Evolutionary conservation across 2,113 vertebrate species (phyloP).

Genomic region (Leuciscus idus): DNA sequence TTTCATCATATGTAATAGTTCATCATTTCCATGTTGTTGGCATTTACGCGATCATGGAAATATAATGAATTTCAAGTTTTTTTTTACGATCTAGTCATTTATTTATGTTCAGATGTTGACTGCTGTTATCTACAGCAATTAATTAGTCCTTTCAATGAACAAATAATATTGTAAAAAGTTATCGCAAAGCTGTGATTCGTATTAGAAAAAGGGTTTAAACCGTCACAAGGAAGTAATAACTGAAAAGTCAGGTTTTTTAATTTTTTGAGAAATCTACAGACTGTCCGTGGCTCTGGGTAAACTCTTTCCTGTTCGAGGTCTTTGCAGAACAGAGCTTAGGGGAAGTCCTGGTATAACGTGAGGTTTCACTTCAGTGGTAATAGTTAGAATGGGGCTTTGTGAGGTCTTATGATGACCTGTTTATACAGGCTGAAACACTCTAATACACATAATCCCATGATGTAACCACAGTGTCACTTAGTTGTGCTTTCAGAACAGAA

Average conservation of each 20-base stretch:
- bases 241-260: not conserved
- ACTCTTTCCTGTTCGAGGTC: not conserved
- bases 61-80: not conserved
- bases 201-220: not conserved
- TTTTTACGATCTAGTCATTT: not conserved
- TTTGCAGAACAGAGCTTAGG: not conserved
- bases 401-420: slow-evolving; percentile 25
- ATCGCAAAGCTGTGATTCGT: not conserved
- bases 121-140: not conserved
- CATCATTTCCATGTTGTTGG: not conserved
- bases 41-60: not conserved
- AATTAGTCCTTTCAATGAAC: not conserved
- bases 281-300: not conserved
- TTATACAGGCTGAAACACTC: not conserved
- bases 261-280: not conserved
- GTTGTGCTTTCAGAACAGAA: slow-evolving; percentile 6
- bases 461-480: not conserved
- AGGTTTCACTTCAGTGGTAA: slow-evolving; percentile 48
- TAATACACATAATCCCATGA: not conserved
- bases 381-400: slow-evolving; percentile 6
- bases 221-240: not conserved
- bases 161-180: not conserved
- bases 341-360: slow-evolving; percentile 40
- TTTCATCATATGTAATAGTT: not conserved
- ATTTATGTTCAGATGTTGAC: not conserved